These are phyloP conservation scores for human DNA, from an alignment of 2,113 vertebrate genomes.

Conservation along the genomic window DNA sequence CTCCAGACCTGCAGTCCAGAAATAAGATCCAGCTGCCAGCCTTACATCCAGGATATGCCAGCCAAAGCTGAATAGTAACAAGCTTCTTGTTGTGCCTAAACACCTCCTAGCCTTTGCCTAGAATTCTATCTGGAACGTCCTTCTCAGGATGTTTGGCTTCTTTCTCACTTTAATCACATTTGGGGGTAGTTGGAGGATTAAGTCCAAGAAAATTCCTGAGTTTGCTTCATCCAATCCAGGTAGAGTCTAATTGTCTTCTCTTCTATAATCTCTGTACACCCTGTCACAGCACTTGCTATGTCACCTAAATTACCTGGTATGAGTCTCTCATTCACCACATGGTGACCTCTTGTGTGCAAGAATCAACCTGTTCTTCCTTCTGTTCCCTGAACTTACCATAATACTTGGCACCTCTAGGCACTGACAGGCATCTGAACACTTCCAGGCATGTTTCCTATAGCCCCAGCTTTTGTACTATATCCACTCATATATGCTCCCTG, in stretches of 20 bases:
- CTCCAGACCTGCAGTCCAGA: not conserved
- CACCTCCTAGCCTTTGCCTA: not conserved
- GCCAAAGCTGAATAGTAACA: not conserved
- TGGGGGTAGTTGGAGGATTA: not conserved
- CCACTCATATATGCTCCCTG: not conserved
- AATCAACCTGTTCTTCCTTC: not conserved
- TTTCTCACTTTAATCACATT: not conserved
- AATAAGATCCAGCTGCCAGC: not conserved
- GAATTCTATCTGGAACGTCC: not conserved
- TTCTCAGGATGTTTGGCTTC: not conserved
- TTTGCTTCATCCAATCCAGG: not conserved
- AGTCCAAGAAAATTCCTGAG: not conserved
- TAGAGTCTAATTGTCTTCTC: not conserved
- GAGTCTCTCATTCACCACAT: not conserved
- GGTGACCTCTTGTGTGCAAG: not conserved
- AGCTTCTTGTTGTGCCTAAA: not conserved
- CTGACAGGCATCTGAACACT: not conserved
- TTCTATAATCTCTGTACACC: not conserved
- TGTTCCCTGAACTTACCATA: not conserved
- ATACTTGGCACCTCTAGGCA: not conserved
- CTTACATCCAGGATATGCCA: not conserved
- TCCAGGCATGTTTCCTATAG: not conserved
- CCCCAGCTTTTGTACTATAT: not conserved
- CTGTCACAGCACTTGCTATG: not conserved
- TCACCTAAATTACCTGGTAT: not conserved